A percentile compares a stretch with the other conserved stretches of the same genome.
phyloP scores from a whole-genome alignment of 2,113 vertebrate genomes.

The Helogale parvula region DNA sequence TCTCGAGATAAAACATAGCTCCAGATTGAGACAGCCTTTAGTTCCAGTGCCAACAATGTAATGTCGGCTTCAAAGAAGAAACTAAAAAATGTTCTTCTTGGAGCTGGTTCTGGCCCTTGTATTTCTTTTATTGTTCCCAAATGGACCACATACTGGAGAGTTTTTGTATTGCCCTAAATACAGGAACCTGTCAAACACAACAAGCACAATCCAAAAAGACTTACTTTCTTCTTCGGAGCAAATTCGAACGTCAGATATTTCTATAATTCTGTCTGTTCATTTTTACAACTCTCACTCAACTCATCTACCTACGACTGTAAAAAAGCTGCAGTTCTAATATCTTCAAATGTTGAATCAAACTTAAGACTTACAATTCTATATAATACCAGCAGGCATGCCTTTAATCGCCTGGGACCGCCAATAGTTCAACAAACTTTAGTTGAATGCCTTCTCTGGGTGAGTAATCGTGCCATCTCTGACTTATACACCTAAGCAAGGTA shows the following conservation, averaged over 20 bases:
- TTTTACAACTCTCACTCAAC: background rate
- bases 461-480: background rate
- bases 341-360: slow-evolving; percentile 30
- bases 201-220: background rate
- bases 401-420: background rate
- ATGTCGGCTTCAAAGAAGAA: slow-evolving; percentile 69
- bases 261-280: background rate
- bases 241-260: background rate
- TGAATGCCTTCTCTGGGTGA: background rate
- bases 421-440: background rate
- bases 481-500: background rate
- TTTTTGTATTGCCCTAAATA: slow-evolving; percentile 47
- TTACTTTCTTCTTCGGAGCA: background rate
- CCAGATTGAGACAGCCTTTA: slow-evolving; percentile 56
- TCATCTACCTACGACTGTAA: background rate
- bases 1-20: slow-evolving; percentile 62
- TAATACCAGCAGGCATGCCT: background rate
- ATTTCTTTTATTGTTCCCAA: slow-evolving; percentile 74
- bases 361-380: background rate
- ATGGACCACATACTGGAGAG: slow-evolving; percentile 66
- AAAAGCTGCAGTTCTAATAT: slow-evolving; percentile 31
- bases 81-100: slow-evolving; percentile 63
- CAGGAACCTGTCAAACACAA: slow-evolving; percentile 60
- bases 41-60: slow-evolving; percentile 63
- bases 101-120: slow-evolving; percentile 54